phyloP scores from a whole-genome alignment of 2,113 vertebrate species.

The Macrotis lagotis region DNA sequence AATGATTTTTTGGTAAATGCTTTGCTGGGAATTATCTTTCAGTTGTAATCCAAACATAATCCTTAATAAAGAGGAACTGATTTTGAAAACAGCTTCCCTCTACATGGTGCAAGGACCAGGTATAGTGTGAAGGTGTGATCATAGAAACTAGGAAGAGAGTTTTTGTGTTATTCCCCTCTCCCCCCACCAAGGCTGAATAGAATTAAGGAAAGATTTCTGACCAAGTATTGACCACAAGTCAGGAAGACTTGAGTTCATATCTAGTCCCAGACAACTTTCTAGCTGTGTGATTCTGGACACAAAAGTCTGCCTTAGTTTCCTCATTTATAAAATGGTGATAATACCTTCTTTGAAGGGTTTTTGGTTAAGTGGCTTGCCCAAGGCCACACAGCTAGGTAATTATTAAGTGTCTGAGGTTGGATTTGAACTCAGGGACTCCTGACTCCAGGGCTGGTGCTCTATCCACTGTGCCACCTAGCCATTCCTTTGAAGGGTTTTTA shows the following conservation, averaged over 20 bases:
- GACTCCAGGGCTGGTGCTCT: no score
- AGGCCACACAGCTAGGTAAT: no score
- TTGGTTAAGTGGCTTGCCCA: no score
- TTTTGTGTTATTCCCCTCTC: neutral
- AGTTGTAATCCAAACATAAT: slow-evolving; percentile 73
- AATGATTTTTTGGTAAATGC: slow-evolving; percentile 69
- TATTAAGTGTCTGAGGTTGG: no score
- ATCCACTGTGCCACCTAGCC: no score
- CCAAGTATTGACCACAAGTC: neutral
- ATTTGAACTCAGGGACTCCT: no score
- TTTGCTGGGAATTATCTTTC: slow-evolving; percentile 61
- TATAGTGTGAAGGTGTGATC: slow-evolving; percentile 31
- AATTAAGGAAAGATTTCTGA: neutral
- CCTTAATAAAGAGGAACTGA: slow-evolving; percentile 48
- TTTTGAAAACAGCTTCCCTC: slow-evolving; percentile 58
- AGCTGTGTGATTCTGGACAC: neutral
- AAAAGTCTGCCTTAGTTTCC: neutral
- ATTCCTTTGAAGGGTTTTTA: no score
- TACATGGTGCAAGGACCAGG: neutral
- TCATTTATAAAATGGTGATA: neutral
- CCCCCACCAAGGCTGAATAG: neutral
- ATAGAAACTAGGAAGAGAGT: neutral
- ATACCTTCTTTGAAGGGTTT: no score
- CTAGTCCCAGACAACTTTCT: neutral
- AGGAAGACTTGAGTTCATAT: neutral